Conservation (phyloP, 2,888 invertebrate genomes). For the Lycocerus yunnanus region DNA sequence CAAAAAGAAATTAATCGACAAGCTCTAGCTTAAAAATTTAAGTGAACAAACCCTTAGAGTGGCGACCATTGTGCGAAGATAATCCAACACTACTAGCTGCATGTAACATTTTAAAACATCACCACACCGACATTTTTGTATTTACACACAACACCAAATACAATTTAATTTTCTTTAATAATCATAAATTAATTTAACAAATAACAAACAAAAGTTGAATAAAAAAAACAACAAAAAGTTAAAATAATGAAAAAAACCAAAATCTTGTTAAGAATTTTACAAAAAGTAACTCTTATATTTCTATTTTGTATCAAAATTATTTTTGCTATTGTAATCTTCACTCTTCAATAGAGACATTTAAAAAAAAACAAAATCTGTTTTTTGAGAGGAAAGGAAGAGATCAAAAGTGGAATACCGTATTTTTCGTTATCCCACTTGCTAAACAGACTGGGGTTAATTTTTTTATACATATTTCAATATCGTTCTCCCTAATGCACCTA, state of each 20-base stretch:
- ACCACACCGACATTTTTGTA: neutral
- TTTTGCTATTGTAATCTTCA: neutral
- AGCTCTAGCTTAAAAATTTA: slow-evolving; percentile 35
- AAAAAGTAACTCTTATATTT: neutral
- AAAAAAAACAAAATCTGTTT: neutral
- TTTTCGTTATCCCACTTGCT: too few relatives aligned
- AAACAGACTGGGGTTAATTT: too few relatives aligned
- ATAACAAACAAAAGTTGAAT: slow-evolving; percentile 2
- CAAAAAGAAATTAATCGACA: slow-evolving; percentile 34
- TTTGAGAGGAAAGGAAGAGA: neutral
- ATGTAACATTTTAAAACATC: slow-evolving; percentile 46
- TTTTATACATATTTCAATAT: too few relatives aligned
- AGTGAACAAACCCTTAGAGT: slow-evolving; percentile 53
- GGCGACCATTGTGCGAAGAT: slow-evolving; percentile 53
- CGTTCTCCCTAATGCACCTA: too few relatives aligned
- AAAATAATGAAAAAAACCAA: neutral
- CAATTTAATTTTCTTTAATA: neutral
- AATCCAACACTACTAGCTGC: slow-evolving; percentile 54
- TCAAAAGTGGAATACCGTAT: neutral
- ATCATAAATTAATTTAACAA: neutral
- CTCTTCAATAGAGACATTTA: neutral
- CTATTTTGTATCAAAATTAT: neutral
- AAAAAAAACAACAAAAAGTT: neutral
- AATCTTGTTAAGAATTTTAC: neutral
- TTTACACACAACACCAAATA: slow-evolving; percentile 9